Evolutionary conservation across 2,797 vertebrate genomes (phyloP).

Genomic region (Sciurus vulgaris): DNA sequence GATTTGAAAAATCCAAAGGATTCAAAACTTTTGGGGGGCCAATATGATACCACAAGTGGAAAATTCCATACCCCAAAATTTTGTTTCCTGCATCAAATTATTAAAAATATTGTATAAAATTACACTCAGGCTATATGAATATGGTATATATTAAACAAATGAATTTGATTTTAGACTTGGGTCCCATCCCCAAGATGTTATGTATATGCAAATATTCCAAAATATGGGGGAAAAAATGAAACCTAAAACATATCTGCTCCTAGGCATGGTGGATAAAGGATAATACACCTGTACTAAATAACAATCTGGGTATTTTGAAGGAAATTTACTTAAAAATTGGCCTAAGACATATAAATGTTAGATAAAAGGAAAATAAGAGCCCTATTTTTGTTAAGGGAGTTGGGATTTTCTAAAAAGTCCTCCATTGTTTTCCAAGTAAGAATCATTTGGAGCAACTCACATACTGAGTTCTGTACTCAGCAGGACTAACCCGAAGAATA

Average conservation of each 20-base stretch:
- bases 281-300: neutral
- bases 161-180: neutral
- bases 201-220: neutral
- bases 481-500: neutral
- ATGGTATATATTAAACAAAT: neutral
- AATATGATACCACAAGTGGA: neutral
- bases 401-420: neutral
- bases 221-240: neutral
- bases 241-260: neutral
- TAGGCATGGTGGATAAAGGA: neutral
- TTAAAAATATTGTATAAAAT: neutral
- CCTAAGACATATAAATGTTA: slow-evolving; percentile 42
- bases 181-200: neutral
- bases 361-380: slow-evolving; percentile 22
- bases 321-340: slow-evolving; percentile 38
- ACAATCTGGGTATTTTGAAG: slow-evolving; percentile 45
- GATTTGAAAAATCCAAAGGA: neutral
- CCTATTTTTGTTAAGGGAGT: neutral
- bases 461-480: neutral
- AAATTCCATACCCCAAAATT: neutral
- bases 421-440: slow-evolving; percentile 28
- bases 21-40: neutral
- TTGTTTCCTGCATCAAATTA: neutral
- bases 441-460: slow-evolving; percentile 15
- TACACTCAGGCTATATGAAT: neutral